Base-by-base conservation (phyloP, 30 jellyfish, hydroid and myxozoan genomes). In the Hydractinia symbiolongicarpus region DNA sequence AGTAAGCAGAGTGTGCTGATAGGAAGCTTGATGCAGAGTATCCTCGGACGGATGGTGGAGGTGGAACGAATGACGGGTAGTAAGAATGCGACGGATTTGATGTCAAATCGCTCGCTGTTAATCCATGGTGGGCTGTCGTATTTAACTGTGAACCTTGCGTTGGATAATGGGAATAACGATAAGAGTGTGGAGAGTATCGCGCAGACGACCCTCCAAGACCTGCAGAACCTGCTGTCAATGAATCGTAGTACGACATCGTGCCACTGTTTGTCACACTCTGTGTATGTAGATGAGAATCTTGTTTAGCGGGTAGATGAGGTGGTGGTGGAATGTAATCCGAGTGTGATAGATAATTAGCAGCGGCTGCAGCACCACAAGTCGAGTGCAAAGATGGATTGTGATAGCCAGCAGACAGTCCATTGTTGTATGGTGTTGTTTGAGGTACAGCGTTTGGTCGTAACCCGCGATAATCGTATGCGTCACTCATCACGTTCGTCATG, bases 31-130 rank as follows among this genome's bases (percentile, higher is more conserved):
- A 78, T 71, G 80, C 60, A 7, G 80, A 50, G 50, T 71, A 71
- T 55, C 88, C 84, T 61, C 92, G 75, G 84, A 82, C 83, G 44
- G 95, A 91, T 15, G 95, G 88, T 49, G 95, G 88, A 10, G 97
- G 97, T 8, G 97, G 97, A 4, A 90, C 95, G 75, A 90, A 90
- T 52, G 97, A 90, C 10, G 97, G 95, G 66, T 90, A 90, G 64
- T 88, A 90, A 85, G 88, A 72, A 82, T 89, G 90, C 40, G 74
- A 64, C 80, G 80, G 55, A 79, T 90, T 90, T 4, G 97, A 76
- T 57, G 82, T 91, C 20, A 89, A 88, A 71, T 90, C 97, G 72
- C 77, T 86, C 53, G 92, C 15, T 67, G 89, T 58, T 55, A 86
- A 50, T 58, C 91, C 85, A 75, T 86, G 95, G 58, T 90, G 97